Evolutionary conservation across 2,113 vertebrate species (phyloP).

Genomic region (Hemiscyllium ocellatum): DNA sequence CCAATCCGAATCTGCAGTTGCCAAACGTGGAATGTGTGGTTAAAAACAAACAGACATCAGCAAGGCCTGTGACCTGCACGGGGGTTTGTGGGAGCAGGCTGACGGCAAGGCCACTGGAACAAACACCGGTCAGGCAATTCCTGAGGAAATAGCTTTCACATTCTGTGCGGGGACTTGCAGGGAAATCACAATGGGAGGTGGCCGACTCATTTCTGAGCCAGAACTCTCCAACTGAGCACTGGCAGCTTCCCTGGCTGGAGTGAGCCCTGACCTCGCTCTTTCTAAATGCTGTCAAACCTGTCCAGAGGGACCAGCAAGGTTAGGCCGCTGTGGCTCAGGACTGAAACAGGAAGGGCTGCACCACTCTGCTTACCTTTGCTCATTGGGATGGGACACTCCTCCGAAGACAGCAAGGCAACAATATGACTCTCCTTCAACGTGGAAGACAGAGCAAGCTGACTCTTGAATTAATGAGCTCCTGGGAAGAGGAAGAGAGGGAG

Average conservation of each 20-base stretch:
- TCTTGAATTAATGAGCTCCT: neutral
- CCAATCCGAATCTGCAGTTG: neutral
- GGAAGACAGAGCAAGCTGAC: too few species aligned
- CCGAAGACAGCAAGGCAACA: neutral
- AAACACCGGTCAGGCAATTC: neutral
- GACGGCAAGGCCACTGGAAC: neutral
- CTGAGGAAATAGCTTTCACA: neutral
- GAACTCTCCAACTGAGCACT: neutral
- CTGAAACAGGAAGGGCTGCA: neutral
- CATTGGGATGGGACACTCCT: neutral
- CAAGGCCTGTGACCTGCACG: neutral
- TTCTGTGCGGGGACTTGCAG: neutral
- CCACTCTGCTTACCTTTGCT: neutral
- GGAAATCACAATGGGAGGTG: too few species aligned
- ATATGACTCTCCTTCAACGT: neutral
- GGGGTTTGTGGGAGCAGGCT: neutral
- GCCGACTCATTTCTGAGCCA: neutral
- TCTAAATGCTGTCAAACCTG: neutral
- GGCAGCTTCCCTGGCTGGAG: neutral
- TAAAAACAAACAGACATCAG: neutral
- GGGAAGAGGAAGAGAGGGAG: conserved; percentile 15
- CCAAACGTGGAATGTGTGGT: neutral
- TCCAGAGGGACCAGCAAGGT: neutral
- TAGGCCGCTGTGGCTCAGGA: neutral
- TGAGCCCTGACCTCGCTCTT: neutral